Conservation (phyloP, 2,888 invertebrate species). For the Rhaphigaster nebulosa region DNA sequence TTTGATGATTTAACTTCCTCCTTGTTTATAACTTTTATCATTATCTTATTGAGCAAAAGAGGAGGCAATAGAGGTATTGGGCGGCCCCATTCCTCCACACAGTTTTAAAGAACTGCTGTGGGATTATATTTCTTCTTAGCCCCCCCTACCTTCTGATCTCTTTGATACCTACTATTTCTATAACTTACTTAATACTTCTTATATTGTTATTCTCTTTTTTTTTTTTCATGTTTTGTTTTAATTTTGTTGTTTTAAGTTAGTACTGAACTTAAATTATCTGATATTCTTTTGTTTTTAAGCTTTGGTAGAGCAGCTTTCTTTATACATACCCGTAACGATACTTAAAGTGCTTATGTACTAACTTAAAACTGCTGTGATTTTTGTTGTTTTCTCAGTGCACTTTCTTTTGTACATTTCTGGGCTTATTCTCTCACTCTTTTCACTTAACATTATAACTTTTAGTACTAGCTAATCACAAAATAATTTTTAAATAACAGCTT, state of each 20-base stretch:
- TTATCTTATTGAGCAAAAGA: not conserved
- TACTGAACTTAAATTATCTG: not conserved
- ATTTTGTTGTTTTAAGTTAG: constrained; percentile 41
- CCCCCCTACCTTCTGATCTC: constrained; percentile 62
- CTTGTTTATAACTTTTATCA: not conserved
- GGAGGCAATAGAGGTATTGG: constrained; percentile 42
- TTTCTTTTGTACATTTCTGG: constrained; percentile 35
- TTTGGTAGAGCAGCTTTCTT: not conserved
- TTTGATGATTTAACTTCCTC: not conserved
- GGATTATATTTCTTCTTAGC: constrained; percentile 58
- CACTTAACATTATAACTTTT: not conserved
- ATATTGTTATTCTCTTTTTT: constrained; percentile 36
- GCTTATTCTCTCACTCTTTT: constrained; percentile 47
- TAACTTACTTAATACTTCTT: constrained; percentile 34
- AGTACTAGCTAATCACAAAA: constrained; percentile 3
- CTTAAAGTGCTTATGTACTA: not conserved
- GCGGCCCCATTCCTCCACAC: constrained; percentile 59
- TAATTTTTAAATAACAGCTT: not conserved
- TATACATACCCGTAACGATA: not conserved
- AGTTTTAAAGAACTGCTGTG: constrained; percentile 52
- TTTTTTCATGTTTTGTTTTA: not conserved
- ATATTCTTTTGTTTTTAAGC: not conserved
- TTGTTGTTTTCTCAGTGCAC: constrained; percentile 51
- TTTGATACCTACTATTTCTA: constrained; percentile 59
- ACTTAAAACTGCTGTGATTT: constrained; percentile 26